Evolutionary conservation across 1,140 invertebrate species (phyloP), one percentile per base, ranked within the genome.

Genomic region (Antheraea pernyi): DNA sequence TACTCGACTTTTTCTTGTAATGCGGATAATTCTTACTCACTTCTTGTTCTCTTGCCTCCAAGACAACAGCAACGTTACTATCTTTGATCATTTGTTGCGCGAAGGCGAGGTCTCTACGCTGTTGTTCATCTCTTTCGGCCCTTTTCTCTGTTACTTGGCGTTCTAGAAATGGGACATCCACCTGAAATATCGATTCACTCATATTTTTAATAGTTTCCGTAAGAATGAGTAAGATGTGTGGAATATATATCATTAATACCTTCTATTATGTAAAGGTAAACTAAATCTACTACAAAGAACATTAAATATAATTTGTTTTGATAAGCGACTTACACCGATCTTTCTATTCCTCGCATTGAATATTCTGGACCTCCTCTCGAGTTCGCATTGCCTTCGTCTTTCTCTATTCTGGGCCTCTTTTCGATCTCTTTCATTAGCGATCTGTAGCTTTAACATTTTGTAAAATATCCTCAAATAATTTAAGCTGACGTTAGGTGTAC

Each of bases 271-370:
- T 4, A 30, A 30, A 30, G 1, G 22, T 2, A 30, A 30, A 30
- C 22, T 30, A 30, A 30, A 30, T 30, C 22, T 2, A 30, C 1
- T 30, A 42, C 11, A 42, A 42, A 42, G 39, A 11, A 42, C 0
- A 42, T 42, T 4, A 7, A 9, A 42, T 16, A 30, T 11, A 61
- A 61, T 61, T 36, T 30, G 2, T 60, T 7, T 9, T 59, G n/a
- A n/a, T 63, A n/a, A 53, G 62, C 65, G 22, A 74, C 84, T 85
- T 92, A 97, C 97, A 71, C 97, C 97, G 89, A 97, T 97, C 70
- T 95, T 93, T 68, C 97, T 93, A 73, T 94, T 90, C 77, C 95
- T 95, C 2, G 96, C 94, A 93, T 98, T 97, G 81, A 98, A 98
- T 68, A 98, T 97, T 71, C 97, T 93, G 18, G 93, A 91, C 82